Percentiles rank a stretch among this genome's conserved stretches.
These are phyloP conservation scores for Chelonia mydas DNA, from an alignment of 2,797 vertebrate genomes.

Conservation along the genomic window DNA sequence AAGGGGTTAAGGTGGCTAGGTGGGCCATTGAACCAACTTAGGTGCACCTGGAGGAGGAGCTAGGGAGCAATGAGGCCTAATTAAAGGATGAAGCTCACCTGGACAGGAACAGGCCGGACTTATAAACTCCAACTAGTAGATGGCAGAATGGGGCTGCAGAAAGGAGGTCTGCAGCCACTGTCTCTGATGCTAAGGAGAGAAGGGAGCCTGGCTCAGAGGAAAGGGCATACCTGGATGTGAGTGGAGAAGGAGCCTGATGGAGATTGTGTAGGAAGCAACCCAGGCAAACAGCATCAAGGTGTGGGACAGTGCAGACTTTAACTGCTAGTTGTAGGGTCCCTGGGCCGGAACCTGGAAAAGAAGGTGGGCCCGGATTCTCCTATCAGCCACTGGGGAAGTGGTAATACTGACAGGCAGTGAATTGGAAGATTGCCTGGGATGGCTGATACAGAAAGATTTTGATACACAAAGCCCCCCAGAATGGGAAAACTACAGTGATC, in stretches of 20 bases:
- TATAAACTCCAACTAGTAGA: neutral
- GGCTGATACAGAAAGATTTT: neutral
- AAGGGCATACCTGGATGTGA: neutral
- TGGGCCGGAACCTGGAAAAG: neutral
- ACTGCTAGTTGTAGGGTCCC: neutral
- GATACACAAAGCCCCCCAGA: neutral
- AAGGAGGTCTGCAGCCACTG: neutral
- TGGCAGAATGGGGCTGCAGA: neutral
- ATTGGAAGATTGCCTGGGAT: neutral
- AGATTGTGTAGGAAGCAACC: neutral
- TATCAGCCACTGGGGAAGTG: neutral
- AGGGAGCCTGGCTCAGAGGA: neutral
- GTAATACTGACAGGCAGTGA: neutral
- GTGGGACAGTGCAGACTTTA: neutral
- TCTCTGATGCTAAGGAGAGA: neutral
- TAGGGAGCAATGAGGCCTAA: neutral
- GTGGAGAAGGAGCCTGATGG: neutral
- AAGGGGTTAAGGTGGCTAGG: neutral
- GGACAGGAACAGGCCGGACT: neutral
- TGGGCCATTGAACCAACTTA: neutral
- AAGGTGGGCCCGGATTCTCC: neutral
- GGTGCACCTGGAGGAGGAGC: neutral
- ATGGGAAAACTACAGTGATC: neutral
- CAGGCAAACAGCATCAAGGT: neutral
- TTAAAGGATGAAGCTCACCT: neutral